Evolutionary conservation across 2,113 vertebrate genomes (phyloP), one percentile per base, ranked within the genome.

Genomic region (Acrocephalus arundinaceus): DNA sequence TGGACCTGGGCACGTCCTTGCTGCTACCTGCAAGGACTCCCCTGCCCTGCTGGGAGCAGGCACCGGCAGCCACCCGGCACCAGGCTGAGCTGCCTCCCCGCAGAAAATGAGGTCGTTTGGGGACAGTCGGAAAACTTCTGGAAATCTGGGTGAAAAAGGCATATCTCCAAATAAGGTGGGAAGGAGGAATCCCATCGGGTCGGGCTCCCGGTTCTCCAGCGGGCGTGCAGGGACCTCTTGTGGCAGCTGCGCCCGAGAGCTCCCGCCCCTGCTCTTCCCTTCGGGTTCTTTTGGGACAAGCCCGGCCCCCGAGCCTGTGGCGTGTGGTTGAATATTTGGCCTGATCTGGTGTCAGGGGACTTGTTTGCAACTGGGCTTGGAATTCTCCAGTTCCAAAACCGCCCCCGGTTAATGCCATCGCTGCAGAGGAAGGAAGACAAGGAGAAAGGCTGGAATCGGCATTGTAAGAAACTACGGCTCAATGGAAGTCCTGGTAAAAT

Each of bases 211-310:
- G 67, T 8, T 76, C 89, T 90, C 28, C 93, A 3, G 94, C 73
- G 89, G 49, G 94, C 8, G 57, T 16, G 93, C 86, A 25, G 96
- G 94, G 96, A 95, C 96, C 94, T 96, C 96, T 97, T 74, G 96
- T 88, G 96, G 96, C 73, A 61, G 88, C 65, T 2, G 81, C 4
- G 45, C 24, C 65, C 8, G 2, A 1, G 19, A 58, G 66, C 41
- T 84, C 75, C 81, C 1, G 25, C 49, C 81, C 51, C 70, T 0
- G 43, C 77, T 71, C 58, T 7, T 9, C 67, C 6, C 2, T 2
- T 1, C 7, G 30, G 43, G 67, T 52, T 46, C 66, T 33, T 33
- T 2, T 3, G 63, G 91, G 86, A 87, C 65, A 21, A 87, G 55
- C 37, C 83, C 22, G 72, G 54, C 52, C 54, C 11, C 54, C 2